phyloP scores from a whole-genome alignment of 2,113 vertebrate genomes.

The Edolisoma coerulescens region DNA sequence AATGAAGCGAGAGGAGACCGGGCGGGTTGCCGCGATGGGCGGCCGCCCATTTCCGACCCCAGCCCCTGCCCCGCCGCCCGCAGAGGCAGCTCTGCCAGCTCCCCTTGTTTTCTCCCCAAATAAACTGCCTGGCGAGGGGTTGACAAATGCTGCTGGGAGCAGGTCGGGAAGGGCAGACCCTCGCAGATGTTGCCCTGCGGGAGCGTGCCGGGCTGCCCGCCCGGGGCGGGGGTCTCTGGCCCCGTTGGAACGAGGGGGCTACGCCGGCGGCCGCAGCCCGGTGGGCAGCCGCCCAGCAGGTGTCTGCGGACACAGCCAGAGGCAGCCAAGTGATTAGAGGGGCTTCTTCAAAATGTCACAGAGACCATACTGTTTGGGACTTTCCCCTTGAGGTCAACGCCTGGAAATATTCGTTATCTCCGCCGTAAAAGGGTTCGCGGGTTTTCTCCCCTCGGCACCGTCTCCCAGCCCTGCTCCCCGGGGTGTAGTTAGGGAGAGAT shows the following conservation, averaged over 20 bases:
- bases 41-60: background rate
- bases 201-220: background rate
- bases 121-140: background rate
- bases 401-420: conserved; percentile 22
- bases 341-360: background rate
- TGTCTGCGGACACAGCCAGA: background rate
- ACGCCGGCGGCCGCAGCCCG: background rate
- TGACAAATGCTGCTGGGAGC: background rate
- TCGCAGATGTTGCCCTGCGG: background rate
- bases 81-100: background rate
- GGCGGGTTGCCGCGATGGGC: background rate
- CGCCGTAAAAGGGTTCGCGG: background rate
- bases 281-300: background rate
- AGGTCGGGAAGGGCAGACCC: background rate
- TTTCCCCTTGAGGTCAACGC: background rate
- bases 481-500: background rate
- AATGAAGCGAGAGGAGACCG: background rate
- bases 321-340: background rate
- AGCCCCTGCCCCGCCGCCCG: background rate
- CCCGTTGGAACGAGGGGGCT: background rate
- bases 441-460: background rate
- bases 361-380: background rate
- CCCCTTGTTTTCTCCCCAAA: background rate
- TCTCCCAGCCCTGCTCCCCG: background rate
- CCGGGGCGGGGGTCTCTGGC: background rate